phyloP scores from a whole-genome alignment of 2,888 invertebrate genomes.

The Harpagoxenus sublaevis region DNA sequence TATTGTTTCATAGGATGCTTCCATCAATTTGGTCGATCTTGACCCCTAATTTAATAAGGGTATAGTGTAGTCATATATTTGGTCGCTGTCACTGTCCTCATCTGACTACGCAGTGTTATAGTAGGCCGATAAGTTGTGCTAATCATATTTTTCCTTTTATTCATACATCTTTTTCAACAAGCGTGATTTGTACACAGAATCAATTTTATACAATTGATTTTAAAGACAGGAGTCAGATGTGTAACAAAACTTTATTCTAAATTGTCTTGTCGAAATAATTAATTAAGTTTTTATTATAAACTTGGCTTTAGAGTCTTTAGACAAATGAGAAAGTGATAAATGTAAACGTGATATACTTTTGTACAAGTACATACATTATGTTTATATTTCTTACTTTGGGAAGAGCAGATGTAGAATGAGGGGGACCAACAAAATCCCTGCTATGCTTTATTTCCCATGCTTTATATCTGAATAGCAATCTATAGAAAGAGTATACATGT shows the following conservation, averaged over 20 bases:
- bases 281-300: not conserved
- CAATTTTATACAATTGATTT: not conserved
- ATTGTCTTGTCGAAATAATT: not conserved
- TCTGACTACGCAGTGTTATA: not conserved
- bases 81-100: constrained; percentile 2
- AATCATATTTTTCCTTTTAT: not conserved
- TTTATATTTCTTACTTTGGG: constrained; percentile 6
- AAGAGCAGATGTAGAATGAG: not conserved
- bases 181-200: not conserved
- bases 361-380: not conserved
- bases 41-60: constrained; percentile 24
- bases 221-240: not conserved
- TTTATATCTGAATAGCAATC: not conserved
- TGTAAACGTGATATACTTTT: too few species aligned
- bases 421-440: not conserved
- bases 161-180: not conserved
- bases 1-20: not conserved
- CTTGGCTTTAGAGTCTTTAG: not conserved
- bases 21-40: not conserved
- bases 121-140: not conserved
- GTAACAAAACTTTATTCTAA: not conserved
- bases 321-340: too few species aligned
- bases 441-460: not conserved
- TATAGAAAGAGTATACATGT: not conserved
- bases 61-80: constrained; percentile 7